Percentiles rank a stretch among this genome's conserved stretches.
phyloP scores from a whole-genome alignment of 2,113 vertebrate genomes.

The Nesoenas mayeri region DNA sequence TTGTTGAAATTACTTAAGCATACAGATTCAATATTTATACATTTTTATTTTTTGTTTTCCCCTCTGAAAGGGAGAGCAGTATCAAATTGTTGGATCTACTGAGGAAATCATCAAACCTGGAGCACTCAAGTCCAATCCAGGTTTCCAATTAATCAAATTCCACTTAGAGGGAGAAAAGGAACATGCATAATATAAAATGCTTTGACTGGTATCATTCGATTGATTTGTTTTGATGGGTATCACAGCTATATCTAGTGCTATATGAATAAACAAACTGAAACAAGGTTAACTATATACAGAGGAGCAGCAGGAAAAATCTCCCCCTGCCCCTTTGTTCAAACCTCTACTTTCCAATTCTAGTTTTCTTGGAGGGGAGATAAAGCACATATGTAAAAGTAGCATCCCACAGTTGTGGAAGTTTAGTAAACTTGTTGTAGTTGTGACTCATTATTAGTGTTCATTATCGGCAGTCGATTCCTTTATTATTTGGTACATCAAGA shows the following conservation, averaged over 20 bases:
- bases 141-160: constrained; percentile 1
- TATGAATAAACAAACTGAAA: neutral
- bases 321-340: neutral
- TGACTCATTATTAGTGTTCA: neutral
- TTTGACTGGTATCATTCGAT: neutral
- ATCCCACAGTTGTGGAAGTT: neutral
- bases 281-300: neutral
- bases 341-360: neutral
- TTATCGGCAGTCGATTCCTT: neutral
- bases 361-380: neutral
- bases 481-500: neutral
- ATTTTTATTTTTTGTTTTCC: neutral
- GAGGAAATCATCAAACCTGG: neutral
- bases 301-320: neutral
- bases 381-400: neutral
- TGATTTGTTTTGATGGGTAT: constrained; percentile 45
- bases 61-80: neutral
- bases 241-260: neutral
- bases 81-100: neutral
- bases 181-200: neutral
- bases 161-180: neutral
- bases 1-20: neutral
- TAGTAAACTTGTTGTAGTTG: neutral
- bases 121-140: neutral
- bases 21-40: neutral